Conservation (phyloP, 2,888 invertebrate genomes). For the Pseudoips prasinana region DNA sequence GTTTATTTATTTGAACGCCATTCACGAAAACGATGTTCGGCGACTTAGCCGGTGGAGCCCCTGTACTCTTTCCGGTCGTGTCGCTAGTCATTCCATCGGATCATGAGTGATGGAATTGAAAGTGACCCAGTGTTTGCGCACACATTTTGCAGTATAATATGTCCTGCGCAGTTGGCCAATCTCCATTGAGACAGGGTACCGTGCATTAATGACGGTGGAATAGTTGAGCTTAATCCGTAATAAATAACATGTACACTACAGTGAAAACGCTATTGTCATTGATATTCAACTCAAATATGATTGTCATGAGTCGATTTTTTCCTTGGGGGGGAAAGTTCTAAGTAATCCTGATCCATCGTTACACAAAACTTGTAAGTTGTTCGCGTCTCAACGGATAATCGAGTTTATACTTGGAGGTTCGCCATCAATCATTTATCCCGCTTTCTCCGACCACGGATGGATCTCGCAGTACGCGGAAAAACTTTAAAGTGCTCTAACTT, state of each 20-base stretch:
- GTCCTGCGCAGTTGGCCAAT: no score
- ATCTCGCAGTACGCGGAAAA: conserved; percentile 64
- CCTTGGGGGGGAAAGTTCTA: conserved; percentile 61
- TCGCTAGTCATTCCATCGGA: no score
- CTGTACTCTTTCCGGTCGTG: no score
- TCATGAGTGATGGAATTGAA: no score
- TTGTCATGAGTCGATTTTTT: conserved; percentile 77
- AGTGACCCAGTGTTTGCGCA: no score
- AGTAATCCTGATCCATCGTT: conserved; percentile 81
- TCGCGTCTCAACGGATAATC: conserved; percentile 81
- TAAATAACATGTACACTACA: conserved; percentile 14
- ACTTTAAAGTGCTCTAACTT: conserved; percentile 75
- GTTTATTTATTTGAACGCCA: no score
- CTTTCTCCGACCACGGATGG: conserved; percentile 52
- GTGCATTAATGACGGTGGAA: no score
- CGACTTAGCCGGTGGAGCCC: no score
- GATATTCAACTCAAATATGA: conserved; percentile 76
- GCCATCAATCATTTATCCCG: conserved; percentile 80
- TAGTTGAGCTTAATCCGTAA: no score
- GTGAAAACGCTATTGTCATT: conserved; percentile 40
- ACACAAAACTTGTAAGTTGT: conserved; percentile 82
- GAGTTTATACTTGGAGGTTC: conserved; percentile 80
- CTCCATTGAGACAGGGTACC: no score
- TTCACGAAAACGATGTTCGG: no score
- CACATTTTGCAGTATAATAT: no score